A percentile compares a stretch with the other conserved stretches of the same genome.
These are phyloP conservation scores for Malurus splendens DNA, from an alignment of 2,797 vertebrate species.

Conservation along the genomic window DNA sequence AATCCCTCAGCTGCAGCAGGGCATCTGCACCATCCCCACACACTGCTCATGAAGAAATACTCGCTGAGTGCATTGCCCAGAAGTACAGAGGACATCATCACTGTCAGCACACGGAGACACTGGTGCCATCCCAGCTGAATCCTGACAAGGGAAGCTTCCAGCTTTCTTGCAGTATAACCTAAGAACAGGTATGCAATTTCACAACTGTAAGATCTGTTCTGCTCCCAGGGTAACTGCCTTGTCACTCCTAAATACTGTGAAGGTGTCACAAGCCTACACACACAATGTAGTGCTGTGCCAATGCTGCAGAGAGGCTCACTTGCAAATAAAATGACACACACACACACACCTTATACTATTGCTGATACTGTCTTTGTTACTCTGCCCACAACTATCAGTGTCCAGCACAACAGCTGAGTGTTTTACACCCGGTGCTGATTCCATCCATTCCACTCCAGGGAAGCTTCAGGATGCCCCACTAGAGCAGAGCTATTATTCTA, in stretches of 20 bases:
- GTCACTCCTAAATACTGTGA: neutral
- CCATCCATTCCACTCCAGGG: neutral
- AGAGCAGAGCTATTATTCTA: neutral
- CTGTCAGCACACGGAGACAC: neutral
- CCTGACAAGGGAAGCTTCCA: neutral
- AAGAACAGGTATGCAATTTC: neutral
- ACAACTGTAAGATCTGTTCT: neutral
- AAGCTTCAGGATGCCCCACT: neutral
- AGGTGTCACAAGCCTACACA: neutral
- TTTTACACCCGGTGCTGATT: neutral
- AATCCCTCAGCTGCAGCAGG: neutral
- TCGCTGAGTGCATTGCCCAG: too few relatives aligned
- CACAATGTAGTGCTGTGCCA: fast-evolving
- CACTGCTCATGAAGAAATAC: neutral
- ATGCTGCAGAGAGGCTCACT: neutral
- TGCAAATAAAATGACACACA: neutral
- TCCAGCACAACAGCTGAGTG: neutral
- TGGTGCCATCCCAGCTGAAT: neutral
- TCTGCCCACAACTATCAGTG: neutral
- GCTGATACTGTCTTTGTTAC: neutral
- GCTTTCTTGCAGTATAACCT: neutral
- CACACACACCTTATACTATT: neutral
- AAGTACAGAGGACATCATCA: neutral
- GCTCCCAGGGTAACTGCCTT: neutral
- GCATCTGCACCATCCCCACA: neutral